phyloP scores from a whole-genome alignment of 64 coral and sea anemone species.

The Anthopleura sola region DNA sequence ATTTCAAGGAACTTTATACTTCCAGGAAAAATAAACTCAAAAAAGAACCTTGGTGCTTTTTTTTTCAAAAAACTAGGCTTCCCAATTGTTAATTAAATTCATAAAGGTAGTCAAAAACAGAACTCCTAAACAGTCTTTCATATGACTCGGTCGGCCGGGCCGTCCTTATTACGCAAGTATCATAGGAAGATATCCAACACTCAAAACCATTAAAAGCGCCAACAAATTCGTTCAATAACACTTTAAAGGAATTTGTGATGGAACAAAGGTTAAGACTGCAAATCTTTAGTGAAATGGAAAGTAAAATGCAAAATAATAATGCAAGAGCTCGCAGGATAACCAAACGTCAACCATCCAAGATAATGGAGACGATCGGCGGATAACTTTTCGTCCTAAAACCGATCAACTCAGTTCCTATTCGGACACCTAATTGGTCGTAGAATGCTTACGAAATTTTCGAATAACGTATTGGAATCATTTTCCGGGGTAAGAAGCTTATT shows the following conservation, averaged over 20 bases:
- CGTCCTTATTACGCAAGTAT: constrained; percentile 4
- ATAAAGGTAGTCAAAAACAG: constrained; percentile 7
- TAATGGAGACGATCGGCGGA: constrained; percentile 17
- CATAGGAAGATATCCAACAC: constrained; percentile 15
- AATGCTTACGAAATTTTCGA: constrained; percentile 3
- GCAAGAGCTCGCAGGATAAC: constrained; percentile 8
- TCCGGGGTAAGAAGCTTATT: neutral
- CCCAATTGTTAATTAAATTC: constrained; percentile 12
- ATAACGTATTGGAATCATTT: neutral
- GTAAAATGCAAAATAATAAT: constrained; percentile 4
- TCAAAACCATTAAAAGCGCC: constrained; percentile 4
- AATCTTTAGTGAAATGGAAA: neutral
- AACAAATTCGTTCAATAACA: neutral
- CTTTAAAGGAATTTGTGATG: constrained; percentile 19
- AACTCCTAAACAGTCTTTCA: constrained; percentile 9
- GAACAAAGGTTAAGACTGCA: neutral
- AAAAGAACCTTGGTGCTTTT: neutral
- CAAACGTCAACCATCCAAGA: constrained; percentile 6
- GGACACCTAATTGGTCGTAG: neutral
- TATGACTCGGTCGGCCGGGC: constrained; percentile 1
- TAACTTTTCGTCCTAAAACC: constrained; percentile 11
- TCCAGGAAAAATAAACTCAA: neutral
- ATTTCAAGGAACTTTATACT: neutral
- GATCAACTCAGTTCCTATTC: neutral
- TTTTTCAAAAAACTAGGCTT: neutral